These are phyloP conservation scores for Carcinoscorpius rotundicauda DNA, from an alignment of 1,140 invertebrate genomes.

Conservation along the genomic window DNA sequence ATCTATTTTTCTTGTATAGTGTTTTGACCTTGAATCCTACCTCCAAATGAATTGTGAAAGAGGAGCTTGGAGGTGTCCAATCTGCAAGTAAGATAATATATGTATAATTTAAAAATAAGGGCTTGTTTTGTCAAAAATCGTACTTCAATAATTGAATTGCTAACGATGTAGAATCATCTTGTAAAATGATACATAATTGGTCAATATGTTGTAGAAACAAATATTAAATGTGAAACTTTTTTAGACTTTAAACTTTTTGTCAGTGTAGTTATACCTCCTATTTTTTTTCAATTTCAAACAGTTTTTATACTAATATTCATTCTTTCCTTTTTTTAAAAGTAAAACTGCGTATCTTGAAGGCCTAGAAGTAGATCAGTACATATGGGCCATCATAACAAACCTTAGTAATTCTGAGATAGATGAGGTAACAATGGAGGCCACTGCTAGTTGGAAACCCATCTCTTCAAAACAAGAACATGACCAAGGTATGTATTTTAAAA, in stretches of 20 bases:
- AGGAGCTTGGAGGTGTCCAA: conserved; percentile 90
- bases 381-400: conserved; percentile 79
- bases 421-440: conserved; percentile 85
- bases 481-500: conserved; percentile 38
- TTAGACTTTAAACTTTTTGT: too few relatives aligned
- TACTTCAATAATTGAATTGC: too few relatives aligned
- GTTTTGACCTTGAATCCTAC: conserved; percentile 92
- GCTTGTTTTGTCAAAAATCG: too few relatives aligned
- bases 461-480: conserved; percentile 41
- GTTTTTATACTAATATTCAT: too few relatives aligned
- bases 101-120: background rate
- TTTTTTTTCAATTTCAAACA: too few relatives aligned
- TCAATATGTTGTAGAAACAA: too few relatives aligned
- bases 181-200: too few relatives aligned
- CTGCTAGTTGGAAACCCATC: conserved; percentile 82
- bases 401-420: conserved; percentile 60
- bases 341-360: conserved; percentile 88
- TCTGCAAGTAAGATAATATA: conserved; percentile 74
- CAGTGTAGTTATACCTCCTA: too few relatives aligned
- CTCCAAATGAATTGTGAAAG: conserved; percentile 87
- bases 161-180: too few relatives aligned
- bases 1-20: conserved; percentile 32
- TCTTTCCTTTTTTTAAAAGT: conserved; percentile 39
- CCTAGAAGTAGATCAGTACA: conserved; percentile 90
- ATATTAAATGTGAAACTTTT: too few relatives aligned